Conservation (phyloP, 2,113 vertebrate genomes). For the Hippoglossus stenolepis region DNA sequence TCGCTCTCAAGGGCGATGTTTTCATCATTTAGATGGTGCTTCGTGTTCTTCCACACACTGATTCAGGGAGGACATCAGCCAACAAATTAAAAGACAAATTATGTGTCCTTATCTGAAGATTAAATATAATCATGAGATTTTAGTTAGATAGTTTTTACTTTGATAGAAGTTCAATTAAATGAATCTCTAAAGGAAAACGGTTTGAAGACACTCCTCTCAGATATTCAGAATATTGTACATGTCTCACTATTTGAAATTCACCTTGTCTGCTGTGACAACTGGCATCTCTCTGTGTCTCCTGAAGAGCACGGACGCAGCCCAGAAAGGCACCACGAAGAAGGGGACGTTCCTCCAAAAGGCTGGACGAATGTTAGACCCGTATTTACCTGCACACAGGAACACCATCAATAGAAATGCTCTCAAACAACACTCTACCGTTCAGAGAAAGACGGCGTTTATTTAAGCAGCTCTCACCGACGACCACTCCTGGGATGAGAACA, state of each 20-base stretch:
- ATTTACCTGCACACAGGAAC: conserved; percentile 85
- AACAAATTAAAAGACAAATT: too few relatives aligned
- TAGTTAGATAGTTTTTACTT: too few relatives aligned
- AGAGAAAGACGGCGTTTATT: background rate
- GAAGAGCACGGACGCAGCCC: conserved; percentile 86
- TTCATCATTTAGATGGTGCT: too few relatives aligned
- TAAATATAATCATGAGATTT: too few relatives aligned
- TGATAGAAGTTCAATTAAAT: too few relatives aligned
- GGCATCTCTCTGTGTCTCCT: conserved; percentile 73
- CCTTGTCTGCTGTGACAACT: conserved; percentile 80
- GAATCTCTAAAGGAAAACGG: background rate
- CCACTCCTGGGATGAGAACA: conserved; percentile 87
- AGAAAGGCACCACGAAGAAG: conserved; percentile 84
- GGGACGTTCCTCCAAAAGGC: conserved; percentile 86
- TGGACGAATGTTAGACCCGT: conserved; percentile 87
- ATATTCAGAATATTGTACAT: background rate
- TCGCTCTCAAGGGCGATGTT: too few relatives aligned
- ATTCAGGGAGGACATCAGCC: too few relatives aligned
- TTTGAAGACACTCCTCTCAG: background rate
- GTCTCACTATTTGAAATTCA: conserved; percentile 55
- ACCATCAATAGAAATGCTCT: background rate
- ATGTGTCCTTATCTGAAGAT: too few relatives aligned
- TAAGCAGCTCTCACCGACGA: conserved; percentile 84
- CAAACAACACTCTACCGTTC: background rate
- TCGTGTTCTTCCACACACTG: too few relatives aligned